Evolutionary conservation across 2,113 vertebrate genomes (phyloP).

Genomic region (Seriola aureovittata): DNA sequence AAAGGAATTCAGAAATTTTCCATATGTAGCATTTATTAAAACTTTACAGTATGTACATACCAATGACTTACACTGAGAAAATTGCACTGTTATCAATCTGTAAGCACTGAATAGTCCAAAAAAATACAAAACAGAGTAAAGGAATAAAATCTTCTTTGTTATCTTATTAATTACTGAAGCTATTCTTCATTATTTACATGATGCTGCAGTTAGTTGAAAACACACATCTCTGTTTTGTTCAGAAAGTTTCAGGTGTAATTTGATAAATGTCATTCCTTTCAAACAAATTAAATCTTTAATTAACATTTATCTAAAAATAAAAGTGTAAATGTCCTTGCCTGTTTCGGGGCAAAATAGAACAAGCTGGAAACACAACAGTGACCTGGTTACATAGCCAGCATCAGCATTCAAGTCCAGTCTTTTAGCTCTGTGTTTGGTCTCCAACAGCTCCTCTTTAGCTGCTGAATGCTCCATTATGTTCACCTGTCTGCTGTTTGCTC

Average conservation of each 20-base stretch:
- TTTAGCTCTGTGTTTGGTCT: no score
- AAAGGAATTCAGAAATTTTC: not conserved
- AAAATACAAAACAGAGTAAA: not conserved
- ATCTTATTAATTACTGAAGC: not conserved
- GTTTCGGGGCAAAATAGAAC: no score
- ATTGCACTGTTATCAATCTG: not conserved
- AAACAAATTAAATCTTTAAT: not conserved
- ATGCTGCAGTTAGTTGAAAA: not conserved
- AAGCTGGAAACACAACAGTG: no score
- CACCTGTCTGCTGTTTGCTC: not conserved
- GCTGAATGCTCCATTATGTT: not conserved
- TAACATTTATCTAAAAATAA: no score
- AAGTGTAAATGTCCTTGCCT: no score
- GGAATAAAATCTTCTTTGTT: not conserved
- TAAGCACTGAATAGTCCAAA: not conserved
- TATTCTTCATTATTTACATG: not conserved
- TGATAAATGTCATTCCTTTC: not conserved
- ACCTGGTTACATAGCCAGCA: no score
- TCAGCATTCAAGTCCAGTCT: no score
- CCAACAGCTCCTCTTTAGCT: no score
- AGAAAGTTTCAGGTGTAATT: not conserved
- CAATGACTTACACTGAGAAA: not conserved
- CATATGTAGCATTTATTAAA: not conserved
- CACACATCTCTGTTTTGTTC: not conserved
- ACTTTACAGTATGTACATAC: slow-evolving; percentile 1